Evolutionary conservation across 1,140 invertebrate genomes (phyloP), one percentile per base, ranked within the genome.

Genomic region (Neuroterus valhalla): DNA sequence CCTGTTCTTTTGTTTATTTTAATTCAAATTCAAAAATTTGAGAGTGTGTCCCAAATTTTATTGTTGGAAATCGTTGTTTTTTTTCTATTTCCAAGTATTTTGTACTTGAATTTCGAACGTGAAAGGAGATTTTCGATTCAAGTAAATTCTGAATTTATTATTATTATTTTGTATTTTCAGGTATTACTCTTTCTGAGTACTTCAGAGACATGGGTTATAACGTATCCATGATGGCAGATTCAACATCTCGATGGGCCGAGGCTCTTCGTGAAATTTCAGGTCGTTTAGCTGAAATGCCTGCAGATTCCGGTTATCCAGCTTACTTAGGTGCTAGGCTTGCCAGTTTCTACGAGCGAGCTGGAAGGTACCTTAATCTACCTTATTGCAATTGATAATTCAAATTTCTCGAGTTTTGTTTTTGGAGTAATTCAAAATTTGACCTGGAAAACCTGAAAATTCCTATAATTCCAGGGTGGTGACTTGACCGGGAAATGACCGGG

Each of bases 181-280:
- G 97, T 87, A 99, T 99, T 88, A 99, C 98, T 0, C 90, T 99
- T 2, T 98, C 98, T 26, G 98, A 99, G 91, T 99, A 99, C 90
- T 99, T 99, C 93, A 93, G 95, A 88, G 98, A 99, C 89, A 99
- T 99, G 98, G 99, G 99, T 90, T 99, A 99, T 93, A 98, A 99
- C 88, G 98, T 99, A 31, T 98, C 98, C 71, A 99, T 99, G 99
- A 99, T 99, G 99, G 99, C 99, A 83, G 99, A 99, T 91, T 99
- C 98, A n/a, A 99, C 99, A 14, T 99, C 98, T 21, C 97, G 99
- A 92, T 99, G 99, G 99, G 99, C 99, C 69, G 99, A 99, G 91
- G 98, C 98, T 84, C 92, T 99, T 87, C 94, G 99, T 94, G 99
- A 99, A 95, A 99, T 99, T 91, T 99, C 98, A 2, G 98, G 98